Evolutionary conservation across 2,797 vertebrate genomes (phyloP).

Genomic region (Phaenicophaeus curvirostris): DNA sequence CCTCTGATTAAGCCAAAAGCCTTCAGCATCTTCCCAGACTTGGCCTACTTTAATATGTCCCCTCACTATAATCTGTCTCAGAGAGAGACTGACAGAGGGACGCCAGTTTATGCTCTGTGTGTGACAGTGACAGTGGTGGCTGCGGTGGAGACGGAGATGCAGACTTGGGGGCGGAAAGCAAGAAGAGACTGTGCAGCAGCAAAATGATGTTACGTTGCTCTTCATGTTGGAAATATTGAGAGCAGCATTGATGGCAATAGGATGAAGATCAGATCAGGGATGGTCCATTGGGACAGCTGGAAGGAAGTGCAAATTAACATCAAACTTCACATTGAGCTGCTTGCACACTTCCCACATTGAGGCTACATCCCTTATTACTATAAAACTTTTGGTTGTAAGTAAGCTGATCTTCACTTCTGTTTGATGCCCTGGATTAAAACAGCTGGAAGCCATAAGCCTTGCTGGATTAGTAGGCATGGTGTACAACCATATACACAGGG

Average conservation of each 20-base stretch:
- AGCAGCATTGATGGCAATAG: not conserved
- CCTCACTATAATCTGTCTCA: not conserved
- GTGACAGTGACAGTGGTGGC: not conserved
- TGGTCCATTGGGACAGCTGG: no score
- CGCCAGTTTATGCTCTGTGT: not conserved
- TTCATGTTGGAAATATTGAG: not conserved
- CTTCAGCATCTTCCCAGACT: not conserved
- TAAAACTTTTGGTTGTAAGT: not conserved
- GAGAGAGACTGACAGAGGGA: not conserved
- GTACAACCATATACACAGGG: not conserved
- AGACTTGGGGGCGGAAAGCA: not conserved
- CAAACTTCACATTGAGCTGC: not conserved
- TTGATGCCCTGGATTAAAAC: not conserved
- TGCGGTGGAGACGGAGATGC: not conserved
- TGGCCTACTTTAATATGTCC: not conserved
- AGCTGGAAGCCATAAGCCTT: not conserved
- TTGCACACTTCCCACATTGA: not conserved
- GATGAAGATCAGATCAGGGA: no score
- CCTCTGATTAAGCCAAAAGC: not conserved
- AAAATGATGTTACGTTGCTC: not conserved
- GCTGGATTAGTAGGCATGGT: not conserved
- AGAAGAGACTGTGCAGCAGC: not conserved
- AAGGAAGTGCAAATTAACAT: not conserved
- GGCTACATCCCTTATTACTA: not conserved
- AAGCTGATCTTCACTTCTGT: not conserved